Conservation (phyloP, 2,888 invertebrate genomes). For the Caenorhabditis sp. region DNA sequence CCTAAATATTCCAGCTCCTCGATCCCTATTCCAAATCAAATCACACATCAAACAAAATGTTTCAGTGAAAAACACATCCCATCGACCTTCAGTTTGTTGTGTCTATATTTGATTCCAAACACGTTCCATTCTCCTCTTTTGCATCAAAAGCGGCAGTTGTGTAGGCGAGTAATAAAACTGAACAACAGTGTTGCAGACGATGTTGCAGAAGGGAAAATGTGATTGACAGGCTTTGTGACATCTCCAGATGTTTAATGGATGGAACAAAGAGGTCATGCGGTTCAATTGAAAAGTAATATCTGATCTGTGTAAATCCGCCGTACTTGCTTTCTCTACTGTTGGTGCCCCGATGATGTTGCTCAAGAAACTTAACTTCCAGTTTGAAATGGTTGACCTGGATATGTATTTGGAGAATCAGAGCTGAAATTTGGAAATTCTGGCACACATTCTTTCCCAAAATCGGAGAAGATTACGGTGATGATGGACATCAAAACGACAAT, state of each 20-base stretch:
- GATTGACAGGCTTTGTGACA: slow-evolving; percentile 47
- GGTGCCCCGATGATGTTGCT: too few relatives aligned
- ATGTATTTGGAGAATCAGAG: too few relatives aligned
- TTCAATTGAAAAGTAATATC: not conserved
- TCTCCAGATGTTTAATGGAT: not conserved
- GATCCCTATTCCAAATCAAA: slow-evolving; percentile 8
- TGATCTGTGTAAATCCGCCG: too few relatives aligned
- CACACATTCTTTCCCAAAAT: too few relatives aligned
- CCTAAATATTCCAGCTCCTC: not conserved
- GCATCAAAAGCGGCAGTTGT: slow-evolving; percentile 33
- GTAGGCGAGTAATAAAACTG: slow-evolving; percentile 35
- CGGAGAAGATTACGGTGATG: too few relatives aligned
- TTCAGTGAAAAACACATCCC: not conserved
- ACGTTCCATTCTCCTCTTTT: slow-evolving; percentile 26
- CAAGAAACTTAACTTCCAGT: too few relatives aligned
- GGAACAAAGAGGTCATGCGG: slow-evolving; percentile 19
- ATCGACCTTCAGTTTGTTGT: not conserved
- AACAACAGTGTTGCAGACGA: slow-evolving; percentile 44
- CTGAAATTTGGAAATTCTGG: too few relatives aligned
- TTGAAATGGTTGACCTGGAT: too few relatives aligned
- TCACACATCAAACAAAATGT: not conserved
- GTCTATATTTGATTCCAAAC: slow-evolving; percentile 16
- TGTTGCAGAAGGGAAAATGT: slow-evolving; percentile 19
- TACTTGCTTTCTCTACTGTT: too few relatives aligned
- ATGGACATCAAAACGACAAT: too few relatives aligned